Evolutionary conservation across 2,888 invertebrate species (phyloP).

Genomic region (Sycophila texana): DNA sequence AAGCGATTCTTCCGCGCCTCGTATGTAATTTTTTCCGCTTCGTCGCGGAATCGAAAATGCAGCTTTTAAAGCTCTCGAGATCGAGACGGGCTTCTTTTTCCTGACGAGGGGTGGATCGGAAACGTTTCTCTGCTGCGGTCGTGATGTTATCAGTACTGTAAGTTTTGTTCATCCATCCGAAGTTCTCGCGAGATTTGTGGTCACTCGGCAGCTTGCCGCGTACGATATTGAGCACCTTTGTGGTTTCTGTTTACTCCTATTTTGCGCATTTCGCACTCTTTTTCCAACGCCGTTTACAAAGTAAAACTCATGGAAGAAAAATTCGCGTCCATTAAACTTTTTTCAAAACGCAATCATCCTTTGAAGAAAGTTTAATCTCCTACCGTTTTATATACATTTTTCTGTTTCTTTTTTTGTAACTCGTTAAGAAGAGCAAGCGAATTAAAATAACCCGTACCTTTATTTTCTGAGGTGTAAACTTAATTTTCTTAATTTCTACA

Average conservation of each 20-base stretch:
- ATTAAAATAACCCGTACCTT: neutral
- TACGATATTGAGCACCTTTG: conserved; percentile 34
- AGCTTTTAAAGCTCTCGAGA: neutral
- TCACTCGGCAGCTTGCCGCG: conserved; percentile 40
- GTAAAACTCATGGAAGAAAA: neutral
- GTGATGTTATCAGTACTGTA: conserved; percentile 14
- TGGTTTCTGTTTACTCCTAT: conserved; percentile 41
- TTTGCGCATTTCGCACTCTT: conserved; percentile 15
- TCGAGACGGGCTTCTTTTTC: no score
- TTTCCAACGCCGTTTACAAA: neutral
- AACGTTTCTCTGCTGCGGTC: conserved; percentile 40
- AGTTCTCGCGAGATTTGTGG: conserved; percentile 37
- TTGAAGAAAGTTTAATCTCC: no score
- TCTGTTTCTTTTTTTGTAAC: neutral
- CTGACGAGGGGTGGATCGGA: neutral
- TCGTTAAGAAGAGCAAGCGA: neutral
- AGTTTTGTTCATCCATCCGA: conserved; percentile 24
- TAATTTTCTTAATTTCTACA: no score
- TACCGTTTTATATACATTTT: no score
- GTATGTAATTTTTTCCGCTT: no score
- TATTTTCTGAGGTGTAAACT: no score
- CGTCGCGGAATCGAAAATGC: neutral
- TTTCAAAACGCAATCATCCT: neutral
- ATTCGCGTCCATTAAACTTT: neutral
- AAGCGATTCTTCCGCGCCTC: no score